Base-by-base conservation (phyloP, 37 sponge, comb jelly and placozoan species). In the Geodia barretti region DNA sequence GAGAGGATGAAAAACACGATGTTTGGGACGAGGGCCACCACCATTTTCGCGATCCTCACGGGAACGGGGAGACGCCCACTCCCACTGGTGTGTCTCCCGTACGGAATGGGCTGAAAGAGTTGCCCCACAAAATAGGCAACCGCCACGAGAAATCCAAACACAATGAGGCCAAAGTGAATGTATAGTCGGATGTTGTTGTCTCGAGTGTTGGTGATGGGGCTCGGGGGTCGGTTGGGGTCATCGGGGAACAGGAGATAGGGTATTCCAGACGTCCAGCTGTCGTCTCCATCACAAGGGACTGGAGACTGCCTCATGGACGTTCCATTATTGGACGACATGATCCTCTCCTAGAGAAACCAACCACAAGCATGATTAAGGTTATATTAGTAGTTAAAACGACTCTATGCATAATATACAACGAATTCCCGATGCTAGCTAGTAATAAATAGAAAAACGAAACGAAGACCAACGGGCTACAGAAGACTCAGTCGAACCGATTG, bases 121-220 rank as follows among this genome's bases (percentile, higher is more conserved):
- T 93, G 91, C 24, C 33, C 59, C 1, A 93, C 1, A 64, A 87
- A 78, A 23, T 72, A 83, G 30, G 87, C 32, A 1, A 90, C 59
- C 4, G 88, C 84, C 7, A 93, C 39, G 2, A 90, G 37, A 41
- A 93, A 83, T 0, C 91, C 87, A 0, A 79, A 31, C 3, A 74
- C 70, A 17, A 93, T 81, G 20, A 93, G 81, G 17, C 78, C 84
- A 26, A 62, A 74, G 79, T 93, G 91, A 0, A 85, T 65, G 91
- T 91, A 90, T 70, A 93, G 83, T 24, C 84, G 79, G 9, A 86
- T 36, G 11, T 5, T 32, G 65, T 72, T 74, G 71, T 76, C 72
- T 1, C 4, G 61, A 5, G 11, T 34, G 40, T 35, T 29, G 29
- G 77, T 76, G 0, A 60, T 28, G 17, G 60, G 73, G 64, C 26